phyloP scores from a whole-genome alignment of 2,888 invertebrate species.

The Brenthis hecate region DNA sequence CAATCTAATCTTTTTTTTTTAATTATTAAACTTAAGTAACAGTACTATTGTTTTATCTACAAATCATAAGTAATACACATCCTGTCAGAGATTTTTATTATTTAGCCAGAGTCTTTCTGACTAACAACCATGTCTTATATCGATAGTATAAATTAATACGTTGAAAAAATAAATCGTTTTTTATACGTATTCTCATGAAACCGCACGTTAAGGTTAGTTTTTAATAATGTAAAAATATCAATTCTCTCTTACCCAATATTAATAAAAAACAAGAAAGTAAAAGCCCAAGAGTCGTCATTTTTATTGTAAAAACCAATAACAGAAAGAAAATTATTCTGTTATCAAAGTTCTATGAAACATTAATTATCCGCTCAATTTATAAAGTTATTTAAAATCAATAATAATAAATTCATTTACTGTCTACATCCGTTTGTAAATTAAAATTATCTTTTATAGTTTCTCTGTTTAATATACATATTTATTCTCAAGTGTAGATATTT shows the following conservation, averaged over 20 bases:
- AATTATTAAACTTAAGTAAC: too few relatives aligned
- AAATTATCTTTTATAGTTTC: constrained; percentile 12
- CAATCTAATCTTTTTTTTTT: too few relatives aligned
- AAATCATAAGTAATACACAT: too few relatives aligned
- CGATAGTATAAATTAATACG: too few relatives aligned
- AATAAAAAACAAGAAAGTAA: constrained; percentile 28
- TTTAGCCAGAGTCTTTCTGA: neutral
- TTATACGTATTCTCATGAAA: too few relatives aligned
- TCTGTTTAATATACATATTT: constrained; percentile 3
- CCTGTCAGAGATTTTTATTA: neutral
- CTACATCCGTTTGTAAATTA: constrained; percentile 12
- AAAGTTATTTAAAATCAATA: constrained; percentile 8
- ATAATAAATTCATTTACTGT: constrained; percentile 10
- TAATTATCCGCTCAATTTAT: constrained; percentile 35
- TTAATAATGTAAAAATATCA: neutral
- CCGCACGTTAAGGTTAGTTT: too few relatives aligned
- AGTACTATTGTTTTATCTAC: too few relatives aligned
- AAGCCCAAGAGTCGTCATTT: constrained; percentile 32
- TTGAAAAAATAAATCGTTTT: too few relatives aligned
- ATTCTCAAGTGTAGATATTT: too few relatives aligned
- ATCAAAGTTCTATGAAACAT: constrained; percentile 28
- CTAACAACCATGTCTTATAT: too few relatives aligned
- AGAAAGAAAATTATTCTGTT: constrained; percentile 25
- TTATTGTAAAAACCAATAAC: constrained; percentile 23
- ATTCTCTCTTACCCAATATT: constrained; percentile 38